phyloP scores from a whole-genome alignment of 2,113 vertebrate genomes.

The Pipra filicauda region DNA sequence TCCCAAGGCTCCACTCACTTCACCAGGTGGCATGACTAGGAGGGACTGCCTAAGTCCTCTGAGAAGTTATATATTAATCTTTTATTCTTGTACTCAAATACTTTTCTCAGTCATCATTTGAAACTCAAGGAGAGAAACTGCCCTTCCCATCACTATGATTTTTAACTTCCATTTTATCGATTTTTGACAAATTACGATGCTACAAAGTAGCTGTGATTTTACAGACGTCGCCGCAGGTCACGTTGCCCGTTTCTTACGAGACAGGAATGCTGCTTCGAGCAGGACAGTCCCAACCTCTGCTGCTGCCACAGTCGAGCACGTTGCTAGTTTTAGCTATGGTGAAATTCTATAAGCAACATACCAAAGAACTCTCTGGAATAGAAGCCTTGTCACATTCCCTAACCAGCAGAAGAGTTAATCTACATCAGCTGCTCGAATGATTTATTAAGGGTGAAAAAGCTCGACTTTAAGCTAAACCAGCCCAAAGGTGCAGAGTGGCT shows the following conservation, averaged over 20 bases:
- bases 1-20: fast-evolving
- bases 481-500: background rate
- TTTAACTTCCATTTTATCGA: background rate
- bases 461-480: background rate
- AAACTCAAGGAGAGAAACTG: background rate
- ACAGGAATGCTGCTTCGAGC: background rate
- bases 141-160: background rate
- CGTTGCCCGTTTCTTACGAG: background rate
- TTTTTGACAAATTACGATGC: background rate
- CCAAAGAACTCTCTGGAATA: constrained; percentile 18
- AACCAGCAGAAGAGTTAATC: background rate
- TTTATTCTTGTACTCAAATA: background rate
- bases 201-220: background rate
- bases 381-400: background rate
- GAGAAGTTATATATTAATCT: background rate
- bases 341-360: constrained; percentile 36
- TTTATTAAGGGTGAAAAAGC: background rate
- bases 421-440: constrained; percentile 2
- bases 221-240: background rate
- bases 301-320: background rate
- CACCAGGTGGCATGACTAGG: background rate
- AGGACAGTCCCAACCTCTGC: background rate
- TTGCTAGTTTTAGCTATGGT: constrained; percentile 10
- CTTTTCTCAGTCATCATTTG: background rate
- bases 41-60: background rate